Base-by-base conservation (phyloP, 2,797 vertebrate genomes). In the Poeciliopsis presidionis region DNA sequence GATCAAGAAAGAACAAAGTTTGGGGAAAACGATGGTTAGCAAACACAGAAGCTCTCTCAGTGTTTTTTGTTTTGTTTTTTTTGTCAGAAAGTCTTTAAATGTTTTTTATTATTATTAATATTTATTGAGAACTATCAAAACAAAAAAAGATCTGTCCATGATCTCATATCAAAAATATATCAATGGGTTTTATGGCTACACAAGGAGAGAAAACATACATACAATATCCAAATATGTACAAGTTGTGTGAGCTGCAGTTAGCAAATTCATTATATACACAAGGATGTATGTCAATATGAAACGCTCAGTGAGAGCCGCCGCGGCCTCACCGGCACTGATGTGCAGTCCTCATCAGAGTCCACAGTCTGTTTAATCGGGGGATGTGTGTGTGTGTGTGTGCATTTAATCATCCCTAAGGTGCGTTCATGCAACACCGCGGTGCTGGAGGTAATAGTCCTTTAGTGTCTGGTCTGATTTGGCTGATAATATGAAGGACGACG, bases 91-190 rank as follows among this genome's bases (percentile, higher is more conserved):
- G 79, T 74, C 81, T 86, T 91, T 55, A 93, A 90, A 89, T 72
- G 71, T 63, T 88, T 81, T 16, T 14, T 57, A n/a, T 55, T 20
- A 53, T 59, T 57, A n/a, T 57, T 67, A 4, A 47, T 80, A 88
- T 86, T 87, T 90, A 86, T 87, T 82, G 69, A 89, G 89, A 87
- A 84, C 71, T 81, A 81, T 53, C 75, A 80, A 87, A 89, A 90
- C 83, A 84, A 77, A 89, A 79, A 85, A 80, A 89, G 77, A 87
- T 91, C 82, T 78, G 90, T 90, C 78, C 87, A 89, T 90, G 86
- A 88, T 84, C 75, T 95, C 90, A 94, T 96, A 96, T 96, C 91
- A 96, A 96, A 96, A 96, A 96, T 96, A 96, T 95, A 96, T 94
- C 89, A 92, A 90, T 92, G 78, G 87, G 92, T 95, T 92, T 30